These are phyloP conservation scores for Drosophila imparisetae DNA, from an alignment of 2,888 invertebrate genomes.

Conservation along the genomic window DNA sequence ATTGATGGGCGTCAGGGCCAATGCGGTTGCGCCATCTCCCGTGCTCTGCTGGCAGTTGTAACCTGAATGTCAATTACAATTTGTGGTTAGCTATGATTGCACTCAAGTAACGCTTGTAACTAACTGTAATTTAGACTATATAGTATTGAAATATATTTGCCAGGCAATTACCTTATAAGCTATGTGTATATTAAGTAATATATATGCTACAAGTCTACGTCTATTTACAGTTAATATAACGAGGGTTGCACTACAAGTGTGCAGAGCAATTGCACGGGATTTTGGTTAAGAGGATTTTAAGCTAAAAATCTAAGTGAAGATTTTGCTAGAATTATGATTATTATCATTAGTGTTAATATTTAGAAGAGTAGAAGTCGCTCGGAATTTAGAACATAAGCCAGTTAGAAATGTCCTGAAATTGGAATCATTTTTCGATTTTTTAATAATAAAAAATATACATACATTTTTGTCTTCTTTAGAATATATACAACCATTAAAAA, in stretches of 20 bases:
- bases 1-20: constrained; percentile 67
- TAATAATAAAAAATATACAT: too few species aligned
- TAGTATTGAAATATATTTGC: neutral
- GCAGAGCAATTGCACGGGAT: neutral
- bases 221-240: constrained; percentile 57
- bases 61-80: constrained; percentile 65
- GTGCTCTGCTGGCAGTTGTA: constrained; percentile 83
- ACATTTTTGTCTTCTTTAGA: too few species aligned
- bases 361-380: neutral
- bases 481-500: neutral
- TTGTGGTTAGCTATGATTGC: constrained; percentile 15
- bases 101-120: neutral
- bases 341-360: constrained; percentile 3
- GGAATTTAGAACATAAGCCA: neutral
- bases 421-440: neutral
- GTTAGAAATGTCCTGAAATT: neutral
- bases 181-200: constrained; percentile 21
- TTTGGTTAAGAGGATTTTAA: neutral
- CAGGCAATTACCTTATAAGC: neutral
- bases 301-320: neutral
- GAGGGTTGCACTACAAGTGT: constrained; percentile 67
- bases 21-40: constrained; percentile 50
- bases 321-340: neutral
- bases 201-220: constrained; percentile 34
- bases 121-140: constrained; percentile 18